Evolutionary conservation across 2,113 vertebrate species (phyloP).

Genomic region (Cryptomyrus ogoouensis): DNA sequence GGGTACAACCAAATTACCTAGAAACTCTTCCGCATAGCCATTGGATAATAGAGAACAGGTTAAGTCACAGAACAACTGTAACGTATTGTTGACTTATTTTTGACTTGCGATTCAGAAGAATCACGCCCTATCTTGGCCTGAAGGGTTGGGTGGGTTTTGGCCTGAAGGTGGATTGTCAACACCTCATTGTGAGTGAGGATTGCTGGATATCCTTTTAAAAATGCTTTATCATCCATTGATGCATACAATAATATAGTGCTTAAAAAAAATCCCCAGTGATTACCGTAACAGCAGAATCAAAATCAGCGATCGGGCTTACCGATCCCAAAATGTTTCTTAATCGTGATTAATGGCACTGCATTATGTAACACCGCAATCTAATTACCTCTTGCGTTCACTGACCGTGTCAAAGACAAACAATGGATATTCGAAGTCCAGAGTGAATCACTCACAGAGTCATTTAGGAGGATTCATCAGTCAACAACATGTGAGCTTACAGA

Average conservation of each 20-base stretch:
- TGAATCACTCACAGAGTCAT: background rate
- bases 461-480: background rate
- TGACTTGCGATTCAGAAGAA: background rate
- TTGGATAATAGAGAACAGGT: constrained; percentile 1
- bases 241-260: background rate
- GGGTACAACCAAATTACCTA: constrained; percentile 10
- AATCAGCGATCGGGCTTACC: background rate
- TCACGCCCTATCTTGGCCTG: background rate
- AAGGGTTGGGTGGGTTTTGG: background rate
- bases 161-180: background rate
- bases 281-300: background rate
- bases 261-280: background rate
- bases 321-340: background rate
- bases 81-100: background rate
- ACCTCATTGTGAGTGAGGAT: background rate
- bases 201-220: constrained; percentile 4
- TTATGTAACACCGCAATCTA: background rate
- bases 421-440: background rate
- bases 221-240: background rate
- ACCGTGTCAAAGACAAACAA: background rate
- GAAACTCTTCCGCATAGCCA: background rate
- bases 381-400: background rate
- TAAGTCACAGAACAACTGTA: constrained; percentile 13
- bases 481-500: background rate
- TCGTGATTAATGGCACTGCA: background rate